Base-by-base conservation (phyloP, 2,797 vertebrate genomes). In the Arnoldichthys spilopterus region DNA sequence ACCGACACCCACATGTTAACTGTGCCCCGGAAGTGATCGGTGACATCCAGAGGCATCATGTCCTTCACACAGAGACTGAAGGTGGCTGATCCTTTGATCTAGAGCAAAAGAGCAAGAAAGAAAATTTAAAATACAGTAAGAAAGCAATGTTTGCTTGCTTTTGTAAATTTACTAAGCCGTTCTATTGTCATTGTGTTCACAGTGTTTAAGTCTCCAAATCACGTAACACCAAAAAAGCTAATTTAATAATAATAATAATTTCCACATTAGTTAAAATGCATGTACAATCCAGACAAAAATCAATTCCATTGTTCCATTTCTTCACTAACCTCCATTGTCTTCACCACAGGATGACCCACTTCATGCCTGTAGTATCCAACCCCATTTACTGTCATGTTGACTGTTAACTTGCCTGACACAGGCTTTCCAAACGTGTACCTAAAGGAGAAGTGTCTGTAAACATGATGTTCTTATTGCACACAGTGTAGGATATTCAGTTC, bases 391-490 rank as follows among this genome's bases (percentile, higher is more conserved):
- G 97, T 97, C 97, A 97, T 97, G 81, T 98, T 98, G 79, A 97
- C 90, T 0, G 88, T 94, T 85, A 98, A 80, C 83, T 94, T 95
- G 51, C 97, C 97, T 0, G 86, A 90, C 77, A 98, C 96, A 0
- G 96, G 94, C 82, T 98, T 98, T 69, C 96, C 97, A 92, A 98
- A 98, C 0, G 92, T 97, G n/a, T 97, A 98, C 85, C 97, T 97
- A 58, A 49, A 12, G 87, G 73, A 88, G 81, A 6, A 16, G 16
- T 26, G n/a, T 6, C 16, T 16, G 28, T 32, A 22, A 47, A 32
- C 13, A 40, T 34, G n/a, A 40, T 5, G 13, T n/a, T 69, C 37
- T 40, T 8, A 40, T 40, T 8, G 8, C 12, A 40, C 12, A 40
- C 37, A 40, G 12, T 11, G 7, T 40, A 9, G 37, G 34, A 15